Base-by-base conservation (phyloP, 1,140 invertebrate species). In the Pachypeltis micranthus region DNA sequence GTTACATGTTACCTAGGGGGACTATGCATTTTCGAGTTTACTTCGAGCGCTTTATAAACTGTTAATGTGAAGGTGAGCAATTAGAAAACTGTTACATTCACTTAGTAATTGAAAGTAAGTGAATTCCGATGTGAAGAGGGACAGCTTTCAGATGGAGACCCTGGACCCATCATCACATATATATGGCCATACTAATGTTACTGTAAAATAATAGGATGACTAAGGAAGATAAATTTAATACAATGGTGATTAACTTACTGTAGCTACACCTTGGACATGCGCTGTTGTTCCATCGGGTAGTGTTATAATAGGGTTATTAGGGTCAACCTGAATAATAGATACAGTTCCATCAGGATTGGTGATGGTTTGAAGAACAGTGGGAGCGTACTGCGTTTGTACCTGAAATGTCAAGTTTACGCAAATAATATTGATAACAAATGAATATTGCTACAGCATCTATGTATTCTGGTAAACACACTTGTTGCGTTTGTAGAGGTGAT, bases 291-390 rank as follows among this genome's bases (percentile, higher is more conserved):
- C 94, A 76, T 97, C 94, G 1, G 93, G 90, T 72, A 97, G 79
- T 23, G 93, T 96, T 66, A 96, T 94, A 68, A 96, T 91, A 29
- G 92, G 89, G 76, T 90, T 92, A 70, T 86, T 91, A 39, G 93
- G 91, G 80, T 97, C 93, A 61, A 97, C 90, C 76, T 96, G 93
- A 66, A 97, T 94, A 59, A 97, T 87, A 26, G 93, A 96, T 54
- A 98, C 91, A 2, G 91, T 91, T 65, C 94, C 94, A 80, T 98
- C 94, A 2, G 93, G 88, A 78, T 97, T 97, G 67, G 90, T 93
- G 72, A 96, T 95, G 1, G 92, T 94, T 73, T 96, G 93, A 26
- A 96, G 82, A 70, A 97, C 89, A n/a, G 91, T 87, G 56, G 90
- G 89, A 55, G 88, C 83, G 77, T 90, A 92, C 75, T 90, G 63